Base-by-base conservation (phyloP, 2,797 vertebrate species). In the Xiphorhynchus erythropygius region DNA sequence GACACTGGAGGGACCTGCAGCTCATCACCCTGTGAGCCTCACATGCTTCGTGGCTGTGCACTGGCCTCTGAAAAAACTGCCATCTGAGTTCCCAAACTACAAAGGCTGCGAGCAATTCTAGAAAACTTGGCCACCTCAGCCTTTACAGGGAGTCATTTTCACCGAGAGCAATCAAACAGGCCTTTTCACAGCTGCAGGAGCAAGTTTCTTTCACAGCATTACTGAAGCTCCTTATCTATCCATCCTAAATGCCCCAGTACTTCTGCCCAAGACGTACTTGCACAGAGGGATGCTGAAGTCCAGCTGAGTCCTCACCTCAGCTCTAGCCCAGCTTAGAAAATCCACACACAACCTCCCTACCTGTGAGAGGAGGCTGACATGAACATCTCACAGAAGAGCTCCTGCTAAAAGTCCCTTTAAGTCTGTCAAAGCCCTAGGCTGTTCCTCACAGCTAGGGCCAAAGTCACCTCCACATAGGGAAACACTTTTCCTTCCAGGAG, bases 11-110 rank as follows among this genome's bases (percentile, higher is more conserved):
- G 7, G 16, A 33, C 22, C 76, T 73, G 46, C 64, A 85, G 47
- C 9, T 50, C 52, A 24, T 18, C 5, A 39, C 56, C 55, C 59
- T 23, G 30, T 7, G 46, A 68, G 33, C 37, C 30, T 78, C 44
- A 42, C 3, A 0, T 0, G 4, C 24, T n/a, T 64, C 44, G 28
- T 9, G 37, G 50, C 49, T 46, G 21, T 30, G 46, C 37, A 41
- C 10, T 32, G 41, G 9, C 39, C 41, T 27, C n/a, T 15, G 19
- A 42, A 86, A 79, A 57, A 95, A 33, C 1, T 49, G 49, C 30
- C 41, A 55, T 35, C 10, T 21, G 32, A 85, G 27, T n/a, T 21
- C 13, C 46, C 50, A 44, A 71, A 42, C 27, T 41, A 42, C 21
- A 71, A 63, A 84, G 67, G 11, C 18, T 67, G 14, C 1, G 3